phyloP scores from a whole-genome alignment of 2,797 vertebrate species.

The Melanotaenia nigrans region DNA sequence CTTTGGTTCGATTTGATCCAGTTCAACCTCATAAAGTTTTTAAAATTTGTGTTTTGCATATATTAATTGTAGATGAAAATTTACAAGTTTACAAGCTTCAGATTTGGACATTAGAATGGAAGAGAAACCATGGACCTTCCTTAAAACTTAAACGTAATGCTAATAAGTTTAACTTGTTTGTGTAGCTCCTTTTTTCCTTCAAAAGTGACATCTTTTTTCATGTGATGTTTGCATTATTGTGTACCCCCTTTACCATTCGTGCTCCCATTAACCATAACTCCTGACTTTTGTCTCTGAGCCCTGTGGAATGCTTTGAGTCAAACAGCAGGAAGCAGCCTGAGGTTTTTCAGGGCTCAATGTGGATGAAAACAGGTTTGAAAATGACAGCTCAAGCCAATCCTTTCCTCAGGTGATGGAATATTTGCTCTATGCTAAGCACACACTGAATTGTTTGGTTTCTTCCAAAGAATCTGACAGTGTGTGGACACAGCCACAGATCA shows the following conservation, averaged over 20 bases:
- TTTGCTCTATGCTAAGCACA: constrained; percentile 19
- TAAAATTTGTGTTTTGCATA: no score
- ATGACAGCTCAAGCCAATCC: constrained; percentile 2
- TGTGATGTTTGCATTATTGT: constrained; percentile 23
- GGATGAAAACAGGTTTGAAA: constrained; percentile 12
- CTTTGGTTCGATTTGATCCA: no score
- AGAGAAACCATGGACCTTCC: neutral
- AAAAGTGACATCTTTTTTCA: constrained; percentile 10
- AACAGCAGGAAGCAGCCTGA: constrained; percentile 23
- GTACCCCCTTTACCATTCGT: neutral
- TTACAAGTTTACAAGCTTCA: no score
- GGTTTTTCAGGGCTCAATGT: neutral
- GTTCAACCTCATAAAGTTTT: no score
- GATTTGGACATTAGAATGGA: no score
- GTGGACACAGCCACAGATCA: constrained; percentile 23
- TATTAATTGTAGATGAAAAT: no score
- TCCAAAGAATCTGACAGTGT: constrained; percentile 7
- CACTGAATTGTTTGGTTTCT: constrained; percentile 23
- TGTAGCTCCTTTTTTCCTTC: constrained; percentile 17
- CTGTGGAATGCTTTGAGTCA: constrained; percentile 14
- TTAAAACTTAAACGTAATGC: neutral
- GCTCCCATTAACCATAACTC: constrained; percentile 4
- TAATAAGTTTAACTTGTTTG: constrained; percentile 4
- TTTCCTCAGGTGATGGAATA: constrained; percentile 31
- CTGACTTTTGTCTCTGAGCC: neutral